phyloP scores from a whole-genome alignment of 2,888 invertebrate genomes.

The Lithophane socia region DNA sequence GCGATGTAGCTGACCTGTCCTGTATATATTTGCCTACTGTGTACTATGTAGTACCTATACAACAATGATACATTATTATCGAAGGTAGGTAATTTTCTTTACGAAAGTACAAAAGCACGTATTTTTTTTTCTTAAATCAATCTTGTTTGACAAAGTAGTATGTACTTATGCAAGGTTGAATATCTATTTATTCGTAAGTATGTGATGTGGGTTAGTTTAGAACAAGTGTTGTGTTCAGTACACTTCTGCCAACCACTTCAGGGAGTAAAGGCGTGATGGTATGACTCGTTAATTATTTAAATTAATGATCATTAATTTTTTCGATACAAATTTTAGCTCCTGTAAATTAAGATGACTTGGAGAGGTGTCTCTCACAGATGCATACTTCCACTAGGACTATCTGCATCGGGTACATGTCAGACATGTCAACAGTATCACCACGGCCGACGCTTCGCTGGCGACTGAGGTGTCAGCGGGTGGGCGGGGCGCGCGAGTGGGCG shows the following conservation, averaged over 20 bases:
- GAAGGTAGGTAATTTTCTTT: background rate
- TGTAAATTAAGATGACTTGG: background rate
- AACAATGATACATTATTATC: no score
- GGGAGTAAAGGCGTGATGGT: background rate
- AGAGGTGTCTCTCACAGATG: background rate
- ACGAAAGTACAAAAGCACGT: background rate
- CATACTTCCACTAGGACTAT: background rate
- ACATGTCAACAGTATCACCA: slow-evolving; percentile 77
- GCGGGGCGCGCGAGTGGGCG: slow-evolving; percentile 84
- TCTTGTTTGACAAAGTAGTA: background rate
- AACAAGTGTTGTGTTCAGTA: background rate
- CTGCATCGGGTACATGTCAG: slow-evolving; percentile 34
- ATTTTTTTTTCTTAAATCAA: background rate
- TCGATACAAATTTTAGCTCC: background rate
- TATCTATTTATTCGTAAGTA: background rate
- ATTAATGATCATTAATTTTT: background rate
- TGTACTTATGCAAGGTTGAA: background rate
- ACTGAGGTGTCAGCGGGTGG: slow-evolving; percentile 85
- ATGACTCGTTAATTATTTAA: background rate
- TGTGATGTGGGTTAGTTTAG: background rate
- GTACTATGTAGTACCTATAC: no score
- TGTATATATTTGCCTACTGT: background rate
- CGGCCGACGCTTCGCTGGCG: slow-evolving; percentile 80
- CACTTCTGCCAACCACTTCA: background rate
- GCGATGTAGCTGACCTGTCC: slow-evolving; percentile 12